Percentiles rank a stretch among this genome's conserved stretches.
Evolutionary conservation across 2,797 vertebrate species (phyloP).

Genomic region (Tenualosa ilisha): DNA sequence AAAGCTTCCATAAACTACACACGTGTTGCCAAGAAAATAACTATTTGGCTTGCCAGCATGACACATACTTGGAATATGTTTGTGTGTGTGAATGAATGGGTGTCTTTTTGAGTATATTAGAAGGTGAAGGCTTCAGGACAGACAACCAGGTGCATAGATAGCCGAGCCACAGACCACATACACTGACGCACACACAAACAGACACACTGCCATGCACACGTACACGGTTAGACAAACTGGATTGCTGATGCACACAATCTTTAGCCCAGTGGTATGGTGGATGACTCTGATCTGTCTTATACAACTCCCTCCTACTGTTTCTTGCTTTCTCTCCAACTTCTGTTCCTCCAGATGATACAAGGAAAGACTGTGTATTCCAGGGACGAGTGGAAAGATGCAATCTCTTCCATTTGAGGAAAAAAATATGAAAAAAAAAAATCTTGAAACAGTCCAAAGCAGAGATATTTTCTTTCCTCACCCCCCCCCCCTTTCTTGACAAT

Average conservation of each 20-base stretch:
- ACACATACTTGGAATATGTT: slow-evolving; percentile 11
- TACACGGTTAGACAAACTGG: not conserved
- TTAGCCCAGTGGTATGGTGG: not conserved
- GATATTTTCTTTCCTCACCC: not conserved
- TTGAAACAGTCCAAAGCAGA: not conserved
- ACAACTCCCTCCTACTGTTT: not conserved
- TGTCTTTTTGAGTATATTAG: not conserved
- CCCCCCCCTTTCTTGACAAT: not conserved
- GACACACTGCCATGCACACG: not conserved
- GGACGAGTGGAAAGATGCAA: slow-evolving; percentile 31
- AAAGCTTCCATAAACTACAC: slow-evolving; percentile 17
- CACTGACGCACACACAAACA: not conserved
- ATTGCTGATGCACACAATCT: not conserved
- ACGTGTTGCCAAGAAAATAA: slow-evolving; percentile 10
- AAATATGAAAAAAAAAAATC: not conserved
- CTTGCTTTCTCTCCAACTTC: not conserved
- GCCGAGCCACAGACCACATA: not conserved
- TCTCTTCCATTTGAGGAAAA: slow-evolving; percentile 26
- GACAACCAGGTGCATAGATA: not conserved
- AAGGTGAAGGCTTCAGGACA: not conserved
- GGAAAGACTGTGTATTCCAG: slow-evolving; percentile 18
- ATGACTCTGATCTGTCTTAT: not conserved
- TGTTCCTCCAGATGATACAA: slow-evolving; percentile 28
- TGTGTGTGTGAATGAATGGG: not conserved
- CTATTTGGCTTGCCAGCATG: slow-evolving; percentile 1